Base-by-base conservation (phyloP, 1,140 invertebrate species). In the Amyelois transitella region DNA sequence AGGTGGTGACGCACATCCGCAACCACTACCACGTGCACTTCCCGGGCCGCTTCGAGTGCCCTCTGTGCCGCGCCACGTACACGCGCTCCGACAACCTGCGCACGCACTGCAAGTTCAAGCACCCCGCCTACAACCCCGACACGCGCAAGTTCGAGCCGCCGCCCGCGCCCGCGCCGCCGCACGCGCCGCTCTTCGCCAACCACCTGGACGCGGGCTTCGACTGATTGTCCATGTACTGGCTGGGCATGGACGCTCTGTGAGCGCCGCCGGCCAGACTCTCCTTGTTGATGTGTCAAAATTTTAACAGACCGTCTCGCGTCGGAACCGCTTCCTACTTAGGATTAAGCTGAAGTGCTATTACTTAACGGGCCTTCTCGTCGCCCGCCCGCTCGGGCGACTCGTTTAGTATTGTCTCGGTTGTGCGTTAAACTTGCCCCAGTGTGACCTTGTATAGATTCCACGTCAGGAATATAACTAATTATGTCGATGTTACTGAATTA, bases 21-120 rank as follows among this genome's bases (percentile, higher is more conserved):
- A 96, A 95, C 91, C 94, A 96, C 91, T 95, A 95, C 91, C 94
- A 95, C 90, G 94, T 95, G 88, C 94, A 95, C 90, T 95, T 95
- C 90, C 94, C 94, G 69, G 94, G 94, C 80, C 93, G 93, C 80
- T 95, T 95, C 91, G 94, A 95, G 91, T 95, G 94, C 89, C 94
- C 94, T 81, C 91, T 95, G 81, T 95, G 94, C 90, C 92, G 92
- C 86, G 94, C 94, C 78, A 95, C 93, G 68, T 96, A 95, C 90
- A 96, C 94, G 79, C 92, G 94, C 89, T 95, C 94, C 86, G 94
- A 96, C 91, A 95, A 95, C 88, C 91, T 96, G 88, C 93, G 94
- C 81, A 94, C 94, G 78, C 94, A 95, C 90, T 95, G 94, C 92
- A 95, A 95, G 91, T 94, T 94, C 91, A 96, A 95, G 90, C 94